Base-by-base conservation (phyloP, 2,113 vertebrate species). In the Orcinus orca region DNA sequence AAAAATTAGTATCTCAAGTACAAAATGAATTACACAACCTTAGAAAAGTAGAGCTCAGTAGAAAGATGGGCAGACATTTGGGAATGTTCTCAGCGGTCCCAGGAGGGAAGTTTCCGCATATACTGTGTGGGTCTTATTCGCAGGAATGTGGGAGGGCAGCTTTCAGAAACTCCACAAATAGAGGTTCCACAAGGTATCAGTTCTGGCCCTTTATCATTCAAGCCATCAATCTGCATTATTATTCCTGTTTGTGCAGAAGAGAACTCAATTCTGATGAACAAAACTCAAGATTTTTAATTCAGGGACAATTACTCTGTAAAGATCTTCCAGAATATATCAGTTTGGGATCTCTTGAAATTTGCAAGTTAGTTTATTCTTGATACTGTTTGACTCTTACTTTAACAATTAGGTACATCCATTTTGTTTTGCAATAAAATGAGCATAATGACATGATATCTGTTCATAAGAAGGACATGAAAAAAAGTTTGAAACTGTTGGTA, bases 281-380 rank as follows among this genome's bases (percentile, higher is more conserved):
- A 41, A 88, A 47, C 4, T 58, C 50, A 95, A 92, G 58, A 74
- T 94, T 62, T 96, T 21, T 68, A 90, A 88, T 80, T 74, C 31
- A 67, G 15, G 29, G 2, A 80, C 3, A 60, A 74, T 44, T 87
- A 70, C 38, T 50, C 55, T 73, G 0, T 70, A 92, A 81, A 4
- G 15, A 7, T 67, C 58, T 41, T 44, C 50, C 68, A 60, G 38
- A 71, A 67, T 14, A 41, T 47, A 38, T 87, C 15, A 92, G 36
- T 8, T 33, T 89, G 4, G 2, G 10, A 70, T 36, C 6, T 81
- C 68, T 76, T 90, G 25, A 81, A 74, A 91, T 81, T 31, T 74
- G 21, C 55, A 73, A 65, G 17, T 79, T 25, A 91, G 18, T 83
- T 53, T 21, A 82, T 82, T 80, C 17, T 26, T 47, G 5, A 58